Evolutionary conservation across 2,113 vertebrate genomes (phyloP).

Genomic region (Istiophorus platypterus): DNA sequence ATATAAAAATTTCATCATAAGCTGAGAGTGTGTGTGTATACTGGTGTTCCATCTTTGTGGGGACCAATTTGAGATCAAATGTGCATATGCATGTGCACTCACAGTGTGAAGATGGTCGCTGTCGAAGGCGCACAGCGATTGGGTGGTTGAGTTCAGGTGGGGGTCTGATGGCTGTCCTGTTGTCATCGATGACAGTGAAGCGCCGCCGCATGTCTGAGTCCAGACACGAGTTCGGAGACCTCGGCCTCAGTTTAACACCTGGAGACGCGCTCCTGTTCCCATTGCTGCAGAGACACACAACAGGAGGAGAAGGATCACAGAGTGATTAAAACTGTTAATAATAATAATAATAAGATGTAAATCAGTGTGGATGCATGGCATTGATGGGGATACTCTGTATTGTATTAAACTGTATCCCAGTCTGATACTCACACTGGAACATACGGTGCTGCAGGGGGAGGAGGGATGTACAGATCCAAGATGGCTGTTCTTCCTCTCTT

Average conservation of each 20-base stretch:
- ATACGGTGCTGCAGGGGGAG: slow-evolving; percentile 91
- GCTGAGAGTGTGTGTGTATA: no score
- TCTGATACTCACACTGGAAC: slow-evolving; percentile 82
- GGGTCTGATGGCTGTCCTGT: slow-evolving; percentile 60
- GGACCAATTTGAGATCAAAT: no score
- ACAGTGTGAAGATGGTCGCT: slow-evolving; percentile 87
- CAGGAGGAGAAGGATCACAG: background rate
- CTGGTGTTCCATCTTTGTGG: no score
- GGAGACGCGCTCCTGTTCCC: slow-evolving; percentile 73
- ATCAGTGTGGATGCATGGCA: background rate
- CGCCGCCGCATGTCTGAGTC: slow-evolving; percentile 87
- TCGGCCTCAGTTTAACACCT: slow-evolving; percentile 81
- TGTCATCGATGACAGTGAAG: slow-evolving; percentile 81
- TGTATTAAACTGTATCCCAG: background rate
- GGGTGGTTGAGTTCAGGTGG: slow-evolving; percentile 76
- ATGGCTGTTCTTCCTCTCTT: slow-evolving; percentile 90
- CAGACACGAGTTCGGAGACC: slow-evolving; percentile 92
- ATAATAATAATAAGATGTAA: background rate
- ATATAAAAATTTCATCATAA: no score
- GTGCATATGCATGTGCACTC: slow-evolving; percentile 28
- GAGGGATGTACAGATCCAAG: slow-evolving; percentile 92
- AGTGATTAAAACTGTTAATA: no score
- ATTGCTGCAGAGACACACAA: slow-evolving; percentile 81
- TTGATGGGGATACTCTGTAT: background rate
- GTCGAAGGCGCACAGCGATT: slow-evolving; percentile 87